Conservation (phyloP, 92 coral and sea anemone genomes). For the Porites cylindrica region DNA sequence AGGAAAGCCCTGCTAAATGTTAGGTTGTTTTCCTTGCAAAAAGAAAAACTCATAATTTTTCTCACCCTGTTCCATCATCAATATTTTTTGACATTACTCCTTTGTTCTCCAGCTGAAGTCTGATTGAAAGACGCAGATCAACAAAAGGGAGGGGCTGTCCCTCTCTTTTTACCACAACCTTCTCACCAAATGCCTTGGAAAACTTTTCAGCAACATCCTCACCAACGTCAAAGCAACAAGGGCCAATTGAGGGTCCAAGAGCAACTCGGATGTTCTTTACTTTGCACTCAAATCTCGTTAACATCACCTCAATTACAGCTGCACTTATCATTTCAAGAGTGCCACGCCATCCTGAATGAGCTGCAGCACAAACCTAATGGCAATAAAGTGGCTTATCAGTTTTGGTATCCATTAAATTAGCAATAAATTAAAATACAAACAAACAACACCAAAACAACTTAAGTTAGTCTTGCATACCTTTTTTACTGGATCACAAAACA, state of each 20-base stretch:
- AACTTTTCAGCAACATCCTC: constrained; percentile 91
- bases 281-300: constrained; percentile 69
- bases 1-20: background rate
- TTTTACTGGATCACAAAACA: constrained; percentile 87
- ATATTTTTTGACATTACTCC: constrained; percentile 78
- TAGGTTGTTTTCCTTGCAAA: background rate
- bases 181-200: constrained; percentile 57
- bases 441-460: background rate
- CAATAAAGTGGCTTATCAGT: background rate
- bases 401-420: too few species aligned
- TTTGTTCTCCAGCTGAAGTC: constrained; percentile 74
- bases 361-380: constrained; percentile 85
- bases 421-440: too few species aligned
- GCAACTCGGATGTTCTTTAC: constrained; percentile 70
- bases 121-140: constrained; percentile 76
- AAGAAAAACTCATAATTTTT: background rate
- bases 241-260: constrained; percentile 91
- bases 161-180: constrained; percentile 76
- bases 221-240: constrained; percentile 94
- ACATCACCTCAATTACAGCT: constrained; percentile 73
- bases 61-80: constrained; percentile 86
- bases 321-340: constrained; percentile 70
- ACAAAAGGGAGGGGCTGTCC: constrained; percentile 82
- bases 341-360: constrained; percentile 96
- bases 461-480: constrained; percentile 52